Conservation (phyloP, 2,888 invertebrate species). For the Caenorhabditis zanzibari region DNA sequence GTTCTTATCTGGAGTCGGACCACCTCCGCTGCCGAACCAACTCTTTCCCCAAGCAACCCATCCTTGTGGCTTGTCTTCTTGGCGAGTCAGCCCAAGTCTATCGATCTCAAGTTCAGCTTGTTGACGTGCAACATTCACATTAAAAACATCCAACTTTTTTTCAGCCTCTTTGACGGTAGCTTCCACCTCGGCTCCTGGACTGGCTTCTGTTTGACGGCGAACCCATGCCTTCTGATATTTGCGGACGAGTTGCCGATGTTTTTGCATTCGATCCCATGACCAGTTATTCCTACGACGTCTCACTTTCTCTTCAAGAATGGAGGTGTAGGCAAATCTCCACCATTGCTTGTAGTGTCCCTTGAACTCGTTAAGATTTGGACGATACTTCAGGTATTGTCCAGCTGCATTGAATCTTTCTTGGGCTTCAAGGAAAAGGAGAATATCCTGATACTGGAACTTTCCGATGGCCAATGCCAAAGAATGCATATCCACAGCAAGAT, state of each 20-base stretch:
- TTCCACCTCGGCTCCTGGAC: conserved; percentile 75
- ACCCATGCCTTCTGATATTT: conserved; percentile 84
- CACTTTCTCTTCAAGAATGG: conserved; percentile 91
- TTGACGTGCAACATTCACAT: conserved; percentile 93
- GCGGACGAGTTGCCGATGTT: conserved; percentile 88
- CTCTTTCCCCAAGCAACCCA: conserved; percentile 85
- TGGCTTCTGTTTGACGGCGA: conserved; percentile 84
- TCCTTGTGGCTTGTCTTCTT: conserved; percentile 84
- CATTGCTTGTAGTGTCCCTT: conserved; percentile 88
- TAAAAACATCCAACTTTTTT: conserved; percentile 91
- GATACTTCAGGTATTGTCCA: conserved; percentile 90
- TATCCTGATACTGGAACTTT: conserved; percentile 90
- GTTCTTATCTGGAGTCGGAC: conserved; percentile 14
- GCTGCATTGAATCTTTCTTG: conserved; percentile 91
- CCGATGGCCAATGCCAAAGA: conserved; percentile 85
- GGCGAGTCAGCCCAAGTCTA: conserved; percentile 79
- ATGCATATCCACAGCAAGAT: conserved; percentile 86
- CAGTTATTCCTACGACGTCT: conserved; percentile 89
- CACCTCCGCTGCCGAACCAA: conserved; percentile 81
- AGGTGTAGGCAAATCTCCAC: conserved; percentile 94
- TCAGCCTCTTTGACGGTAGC: conserved; percentile 87
- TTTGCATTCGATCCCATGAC: conserved; percentile 93
- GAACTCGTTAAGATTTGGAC: conserved; percentile 87
- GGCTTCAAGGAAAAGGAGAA: conserved; percentile 92
- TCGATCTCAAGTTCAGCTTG: conserved; percentile 92